phyloP scores from a whole-genome alignment of 2,797 vertebrate species.

The Poecile montanus region DNA sequence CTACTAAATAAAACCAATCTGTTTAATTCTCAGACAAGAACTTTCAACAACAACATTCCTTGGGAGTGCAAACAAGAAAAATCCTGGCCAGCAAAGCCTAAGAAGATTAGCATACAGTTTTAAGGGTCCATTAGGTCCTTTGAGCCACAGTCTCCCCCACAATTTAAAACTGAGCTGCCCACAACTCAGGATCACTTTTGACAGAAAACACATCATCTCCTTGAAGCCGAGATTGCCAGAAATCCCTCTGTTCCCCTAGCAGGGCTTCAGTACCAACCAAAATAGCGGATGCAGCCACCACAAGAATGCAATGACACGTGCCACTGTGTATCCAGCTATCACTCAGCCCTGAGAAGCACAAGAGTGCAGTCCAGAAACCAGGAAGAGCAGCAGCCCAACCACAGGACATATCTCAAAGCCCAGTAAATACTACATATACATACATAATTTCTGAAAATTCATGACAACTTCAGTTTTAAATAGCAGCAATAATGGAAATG shows the following conservation, averaged over 20 bases:
- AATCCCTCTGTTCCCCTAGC: not conserved
- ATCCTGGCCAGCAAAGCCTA: not conserved
- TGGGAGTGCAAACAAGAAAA: slow-evolving; percentile 15
- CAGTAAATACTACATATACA: not conserved
- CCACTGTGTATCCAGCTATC: not conserved
- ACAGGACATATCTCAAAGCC: not conserved
- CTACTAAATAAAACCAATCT: slow-evolving; percentile 32
- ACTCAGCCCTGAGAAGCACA: not conserved
- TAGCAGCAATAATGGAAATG: not conserved
- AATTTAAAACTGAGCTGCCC: not conserved
- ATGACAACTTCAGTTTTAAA: not conserved
- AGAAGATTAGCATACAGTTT: slow-evolving; percentile 15
- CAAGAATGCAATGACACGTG: rapidly evolving
- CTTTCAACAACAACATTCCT: slow-evolving; percentile 45
- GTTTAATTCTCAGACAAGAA: slow-evolving; percentile 21
- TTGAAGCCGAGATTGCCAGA: not conserved
- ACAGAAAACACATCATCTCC: not conserved
- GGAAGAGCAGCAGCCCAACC: not conserved
- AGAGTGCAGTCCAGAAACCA: not conserved
- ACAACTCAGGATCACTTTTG: not conserved
- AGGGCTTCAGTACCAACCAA: not conserved
- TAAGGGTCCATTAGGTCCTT: not conserved
- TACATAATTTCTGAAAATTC: not conserved
- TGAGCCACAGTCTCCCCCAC: not conserved
- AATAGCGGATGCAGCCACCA: not conserved